Evolutionary conservation across 1,140 invertebrate genomes (phyloP), one percentile per base, ranked within the genome.

Genomic region (Drosophila burlai): DNA sequence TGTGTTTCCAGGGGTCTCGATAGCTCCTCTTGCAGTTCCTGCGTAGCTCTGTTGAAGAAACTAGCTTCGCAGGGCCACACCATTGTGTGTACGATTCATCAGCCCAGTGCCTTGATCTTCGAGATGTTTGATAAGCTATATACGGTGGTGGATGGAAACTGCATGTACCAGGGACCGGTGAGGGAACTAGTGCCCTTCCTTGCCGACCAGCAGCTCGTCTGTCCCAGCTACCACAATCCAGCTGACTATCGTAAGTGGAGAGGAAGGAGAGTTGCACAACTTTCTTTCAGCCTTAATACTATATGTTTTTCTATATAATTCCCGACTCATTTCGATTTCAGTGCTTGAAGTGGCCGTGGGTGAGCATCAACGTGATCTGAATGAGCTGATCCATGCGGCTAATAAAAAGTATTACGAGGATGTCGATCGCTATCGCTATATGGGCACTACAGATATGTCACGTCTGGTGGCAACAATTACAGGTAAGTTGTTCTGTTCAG

Each of bases 81-180:
- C 0, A 95, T 98, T 11, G 95, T 98, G 6, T 97, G 97, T 64
- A 99, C 98, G 4, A 99, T 99, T 80, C 98, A 99, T 93, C 98
- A 99, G 91, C 98, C 98, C 1, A 98, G 97, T 81, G 98, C 98
- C 4, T 94, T 98, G 80, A 94, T 99, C 10, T 99, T 99, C 89
- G 98, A 99, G 93, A 99, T 98, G 95, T 99, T 99, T 91, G 98
- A 99, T 92, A 95, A 97, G 83, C 94, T 99, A 1, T 99, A 99
- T 92, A 96, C 98, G n/a, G 94, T 99, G 6, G 95, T 97, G 0
- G 95, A 95, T 52, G 98, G 98, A 2, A 95, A 96, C 55, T 98
- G 97, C 80, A 96, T 99, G 66, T 99, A 99, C 91, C 95, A 96
- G 80, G 98, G 98, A 3, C 94, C 96, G 0, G 94, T 96, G 2